Conservation (phyloP, 1,140 invertebrate species). For the Microplitis mediator region DNA sequence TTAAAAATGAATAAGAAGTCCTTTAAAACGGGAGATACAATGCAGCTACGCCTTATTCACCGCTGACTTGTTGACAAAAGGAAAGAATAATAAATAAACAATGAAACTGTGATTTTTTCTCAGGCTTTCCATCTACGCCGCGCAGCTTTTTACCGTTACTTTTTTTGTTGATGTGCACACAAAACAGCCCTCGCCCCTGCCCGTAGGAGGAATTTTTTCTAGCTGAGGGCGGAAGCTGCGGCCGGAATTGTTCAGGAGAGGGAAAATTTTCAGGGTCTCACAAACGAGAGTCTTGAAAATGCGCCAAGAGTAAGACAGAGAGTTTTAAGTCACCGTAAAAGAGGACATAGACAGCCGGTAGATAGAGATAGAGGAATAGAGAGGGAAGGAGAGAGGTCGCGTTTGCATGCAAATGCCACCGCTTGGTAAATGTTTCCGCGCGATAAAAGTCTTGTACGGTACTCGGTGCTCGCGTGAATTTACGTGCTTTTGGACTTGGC, state of each 20-base stretch:
- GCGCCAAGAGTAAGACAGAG: conserved; percentile 5
- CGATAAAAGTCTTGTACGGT: conserved; percentile 50
- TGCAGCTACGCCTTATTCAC: no score
- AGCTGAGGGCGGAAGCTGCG: neutral
- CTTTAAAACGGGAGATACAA: no score
- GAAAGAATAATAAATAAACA: no score
- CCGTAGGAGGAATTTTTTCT: neutral
- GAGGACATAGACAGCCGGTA: neutral
- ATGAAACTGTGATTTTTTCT: no score
- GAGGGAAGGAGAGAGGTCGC: conserved; percentile 33
- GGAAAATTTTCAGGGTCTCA: neutral
- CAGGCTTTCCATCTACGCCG: no score
- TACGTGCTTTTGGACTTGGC: conserved; percentile 35
- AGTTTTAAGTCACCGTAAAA: neutral
- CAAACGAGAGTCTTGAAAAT: conserved; percentile 22
- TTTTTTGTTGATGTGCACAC: neutral
- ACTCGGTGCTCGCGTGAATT: conserved; percentile 38
- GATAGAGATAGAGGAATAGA: conserved; percentile 1
- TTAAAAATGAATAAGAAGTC: no score
- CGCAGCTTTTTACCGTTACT: neutral
- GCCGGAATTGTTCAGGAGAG: neutral
- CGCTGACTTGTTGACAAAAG: no score
- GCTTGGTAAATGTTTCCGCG: conserved; percentile 49
- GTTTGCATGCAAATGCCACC: conserved; percentile 49
- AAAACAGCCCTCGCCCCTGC: neutral